A percentile compares a stretch with the other conserved stretches of the same genome.
phyloP scores from a whole-genome alignment of 2,888 invertebrate genomes.

The Thera obeliscata region DNA sequence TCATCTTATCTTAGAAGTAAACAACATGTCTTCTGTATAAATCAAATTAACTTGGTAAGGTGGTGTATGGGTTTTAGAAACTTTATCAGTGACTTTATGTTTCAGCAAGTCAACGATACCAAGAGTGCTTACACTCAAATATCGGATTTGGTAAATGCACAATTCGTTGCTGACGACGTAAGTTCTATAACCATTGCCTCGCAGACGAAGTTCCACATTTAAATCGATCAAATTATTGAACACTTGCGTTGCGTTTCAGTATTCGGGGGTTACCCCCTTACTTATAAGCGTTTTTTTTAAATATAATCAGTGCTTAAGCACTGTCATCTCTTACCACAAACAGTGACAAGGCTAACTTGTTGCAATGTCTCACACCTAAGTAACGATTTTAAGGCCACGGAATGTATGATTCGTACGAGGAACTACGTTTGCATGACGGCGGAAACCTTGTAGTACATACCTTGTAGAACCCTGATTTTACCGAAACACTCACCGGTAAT shows the following conservation, averaged over 20 bases:
- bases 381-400: not conserved
- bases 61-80: conserved; percentile 2
- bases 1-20: conserved; percentile 74
- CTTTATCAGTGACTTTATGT: conserved; percentile 45
- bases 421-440: not conserved
- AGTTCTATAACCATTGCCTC: conserved; percentile 47
- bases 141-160: conserved; percentile 70
- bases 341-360: too few relatives aligned
- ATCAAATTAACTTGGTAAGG: not conserved
- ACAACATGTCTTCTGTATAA: not conserved
- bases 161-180: conserved; percentile 75
- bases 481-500: not conserved
- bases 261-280: too few relatives aligned
- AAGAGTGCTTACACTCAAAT: conserved; percentile 80
- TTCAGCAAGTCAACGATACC: conserved; percentile 80
- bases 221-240: not conserved
- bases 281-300: too few relatives aligned
- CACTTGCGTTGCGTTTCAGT: too few relatives aligned
- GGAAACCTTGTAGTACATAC: not conserved
- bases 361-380: too few relatives aligned
- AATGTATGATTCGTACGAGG: not conserved
- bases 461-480: not conserved
- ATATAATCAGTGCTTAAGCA: too few relatives aligned
- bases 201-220: not conserved
- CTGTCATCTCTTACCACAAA: too few relatives aligned